Conservation (phyloP, 2,113 vertebrate genomes). For the Sarotherodon lohbergeri region DNA sequence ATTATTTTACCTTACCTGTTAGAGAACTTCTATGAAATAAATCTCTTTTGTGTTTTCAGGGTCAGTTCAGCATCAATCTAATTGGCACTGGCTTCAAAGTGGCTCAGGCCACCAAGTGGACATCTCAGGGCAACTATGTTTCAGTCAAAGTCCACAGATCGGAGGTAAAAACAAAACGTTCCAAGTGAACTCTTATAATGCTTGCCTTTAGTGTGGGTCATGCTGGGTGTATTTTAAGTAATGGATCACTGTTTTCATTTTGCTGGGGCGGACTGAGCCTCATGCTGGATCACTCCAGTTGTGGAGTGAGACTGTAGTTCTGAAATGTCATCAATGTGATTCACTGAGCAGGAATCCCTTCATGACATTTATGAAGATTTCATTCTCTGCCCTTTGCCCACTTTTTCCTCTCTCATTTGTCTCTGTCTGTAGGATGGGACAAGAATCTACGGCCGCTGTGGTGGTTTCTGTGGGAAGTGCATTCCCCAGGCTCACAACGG, state of each 20-base stretch:
- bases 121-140: constrained; percentile 87
- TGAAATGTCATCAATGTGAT: constrained; percentile 26
- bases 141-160: constrained; percentile 86
- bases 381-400: constrained; percentile 37
- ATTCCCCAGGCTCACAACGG: constrained; percentile 80
- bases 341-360: constrained; percentile 40
- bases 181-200: background rate
- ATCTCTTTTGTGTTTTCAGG: constrained; percentile 64
- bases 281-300: background rate
- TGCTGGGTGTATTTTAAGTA: background rate
- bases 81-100: constrained; percentile 87
- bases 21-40: background rate
- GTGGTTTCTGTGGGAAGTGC: constrained; percentile 96
- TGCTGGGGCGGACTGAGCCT: background rate
- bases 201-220: background rate
- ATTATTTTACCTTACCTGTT: background rate
- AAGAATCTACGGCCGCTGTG: constrained; percentile 92
- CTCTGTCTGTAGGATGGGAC: constrained; percentile 80
- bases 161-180: constrained; percentile 71
- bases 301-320: background rate
- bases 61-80: constrained; percentile 93
- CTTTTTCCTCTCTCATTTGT: constrained; percentile 22
- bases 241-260: background rate
- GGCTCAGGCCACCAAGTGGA: constrained; percentile 82
- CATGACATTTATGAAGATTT: constrained; percentile 30